Evolutionary conservation across 2,797 vertebrate species (phyloP).

Genomic region (Corythornis leucogaster): DNA sequence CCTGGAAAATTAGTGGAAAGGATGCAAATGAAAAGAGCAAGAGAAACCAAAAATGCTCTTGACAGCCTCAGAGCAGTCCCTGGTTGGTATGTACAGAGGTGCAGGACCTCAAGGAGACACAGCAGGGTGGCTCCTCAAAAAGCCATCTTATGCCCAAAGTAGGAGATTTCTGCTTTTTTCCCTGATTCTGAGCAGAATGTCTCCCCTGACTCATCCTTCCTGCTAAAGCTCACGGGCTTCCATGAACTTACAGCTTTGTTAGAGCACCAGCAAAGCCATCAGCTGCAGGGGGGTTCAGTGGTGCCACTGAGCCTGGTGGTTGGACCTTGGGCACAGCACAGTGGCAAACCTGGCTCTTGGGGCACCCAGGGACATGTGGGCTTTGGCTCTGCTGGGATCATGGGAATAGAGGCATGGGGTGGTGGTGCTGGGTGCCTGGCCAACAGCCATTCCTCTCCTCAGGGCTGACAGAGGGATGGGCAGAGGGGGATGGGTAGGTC

Average conservation of each 20-base stretch:
- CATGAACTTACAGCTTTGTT: accelerated
- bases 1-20: background rate
- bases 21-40: background rate
- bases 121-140: background rate
- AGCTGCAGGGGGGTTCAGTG: background rate
- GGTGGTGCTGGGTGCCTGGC: background rate
- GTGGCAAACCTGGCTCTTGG: accelerated
- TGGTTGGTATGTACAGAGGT: accelerated
- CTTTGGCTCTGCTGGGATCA: background rate
- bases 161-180: background rate
- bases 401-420: background rate
- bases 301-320: accelerated
- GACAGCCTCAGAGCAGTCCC: background rate
- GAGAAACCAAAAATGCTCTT: background rate
- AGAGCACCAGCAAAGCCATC: background rate
- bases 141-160: background rate
- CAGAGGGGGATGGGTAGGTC: background rate
- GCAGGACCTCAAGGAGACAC: background rate
- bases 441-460: accelerated
- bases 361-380: background rate
- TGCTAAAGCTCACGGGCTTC: background rate
- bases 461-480: background rate
- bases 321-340: accelerated
- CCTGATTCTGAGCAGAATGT: background rate
- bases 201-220: background rate